Base-by-base conservation (phyloP, 1,140 invertebrate species). In the Eulimnadia texana region DNA sequence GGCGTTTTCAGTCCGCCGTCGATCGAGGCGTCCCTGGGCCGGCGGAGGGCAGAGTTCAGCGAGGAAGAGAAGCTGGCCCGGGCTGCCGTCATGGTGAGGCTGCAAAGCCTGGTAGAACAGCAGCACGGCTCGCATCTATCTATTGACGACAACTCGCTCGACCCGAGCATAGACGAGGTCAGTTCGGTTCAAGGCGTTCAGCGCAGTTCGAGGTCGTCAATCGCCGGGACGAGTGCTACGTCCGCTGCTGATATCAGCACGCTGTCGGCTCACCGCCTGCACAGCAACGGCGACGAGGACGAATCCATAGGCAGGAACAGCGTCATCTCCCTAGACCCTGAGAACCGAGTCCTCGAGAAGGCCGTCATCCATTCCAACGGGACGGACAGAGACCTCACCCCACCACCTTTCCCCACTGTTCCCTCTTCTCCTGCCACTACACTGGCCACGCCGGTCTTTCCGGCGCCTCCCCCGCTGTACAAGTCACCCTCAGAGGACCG, bases 151-250 rank as follows among this genome's bases (percentile, higher is more conserved):
- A 59, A 52, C 52, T 83, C 81, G 16, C 80, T 82, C 67, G 82
- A 83, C 70, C 79, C 78, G 28, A 82, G 81, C 67, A 76, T 83
- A 55, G 82, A 84, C 55, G 82, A 84, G 64, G 79, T 78, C 47
- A 79, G 79, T 69, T 84, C 82, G 56, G 72, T 82, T 22, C 64
- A 77, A 23, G 77, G 76, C 49, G 74, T 74, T 56, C 73, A 77
- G 3, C 73, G 75, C 49, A 68, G 69, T 61, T 88, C 85, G 3
- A 74, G 84, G 59, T 79, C 84, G 22, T 89, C 86, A 25, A 75
- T 90, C 33, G 85, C 86, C 13, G 86, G 87, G 65, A 90, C 87
- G 2, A 87, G 84, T 58, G 83, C 87, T 20, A 89, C 86, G 1
- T 89, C 86, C 11, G 88, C 86, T 13, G 54, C 59, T n/a, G 59